Base-by-base conservation (phyloP, 2,888 invertebrate genomes). In the Hyppa rectilinea region DNA sequence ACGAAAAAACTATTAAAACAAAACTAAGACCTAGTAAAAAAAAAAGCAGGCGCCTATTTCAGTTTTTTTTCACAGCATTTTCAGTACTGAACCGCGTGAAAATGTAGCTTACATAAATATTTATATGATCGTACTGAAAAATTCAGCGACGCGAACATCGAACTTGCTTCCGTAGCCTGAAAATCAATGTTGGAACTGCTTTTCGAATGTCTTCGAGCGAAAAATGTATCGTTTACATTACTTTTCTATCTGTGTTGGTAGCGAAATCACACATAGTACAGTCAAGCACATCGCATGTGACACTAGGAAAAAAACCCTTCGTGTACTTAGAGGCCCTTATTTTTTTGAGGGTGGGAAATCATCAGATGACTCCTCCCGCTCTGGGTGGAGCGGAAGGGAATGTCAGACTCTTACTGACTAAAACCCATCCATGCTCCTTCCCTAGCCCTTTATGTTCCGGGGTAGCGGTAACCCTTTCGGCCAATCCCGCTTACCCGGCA, bases 91-190 rank as follows among this genome's bases (percentile, higher is more conserved):
- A 74, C 55, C 60, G 12, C 40, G 50, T 26, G 43, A 64, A 67
- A 73, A 47, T 78, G 63, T 58, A 65, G 50, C 23, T 40, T 17
- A 62, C 72, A 80, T 80, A 80, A 70, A 80, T 80, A 80, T 80
- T 80, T 80, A 80, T 80, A 71, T 70, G 66, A 40, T 50, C 45
- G 52, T 72, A 63, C 78, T 84, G 82, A 84, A 80, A 84, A 80
- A 82, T 82, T 84, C 84, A 84, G 76, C 26, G 76, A 47, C 63
- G 80, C 73, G 56, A 67, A 60, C 66, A 73, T 77, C 70, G 76
- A 78, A 82, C 71, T 47, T n/a, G 58, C 62, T 80, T 82, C 72
- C 80, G 71, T 69, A 71, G 34, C 52, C 47, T 71, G 67, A 60
- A 80, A 82, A 80, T 80, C 82, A 78, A 82, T 75, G 77, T 23